phyloP scores from a whole-genome alignment of 2,113 vertebrate species.

The Zosterops hypoxanthus region DNA sequence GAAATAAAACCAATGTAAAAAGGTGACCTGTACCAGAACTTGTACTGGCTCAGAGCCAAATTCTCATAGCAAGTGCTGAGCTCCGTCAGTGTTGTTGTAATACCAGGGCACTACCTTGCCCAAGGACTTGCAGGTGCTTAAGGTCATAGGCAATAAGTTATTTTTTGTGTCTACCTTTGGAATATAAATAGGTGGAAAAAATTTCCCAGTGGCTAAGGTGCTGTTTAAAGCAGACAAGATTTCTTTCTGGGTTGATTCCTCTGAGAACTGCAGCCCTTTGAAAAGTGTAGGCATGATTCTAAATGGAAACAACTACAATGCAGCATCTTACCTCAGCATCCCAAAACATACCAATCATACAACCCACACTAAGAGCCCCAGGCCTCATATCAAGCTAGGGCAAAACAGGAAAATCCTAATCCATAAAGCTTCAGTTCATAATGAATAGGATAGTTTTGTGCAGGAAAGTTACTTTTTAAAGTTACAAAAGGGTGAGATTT shows the following conservation, averaged over 20 bases:
- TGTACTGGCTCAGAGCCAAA: not conserved
- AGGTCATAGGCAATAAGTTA: not conserved
- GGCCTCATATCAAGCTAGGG: not conserved
- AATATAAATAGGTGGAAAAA: not conserved
- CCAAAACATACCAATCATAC: not conserved
- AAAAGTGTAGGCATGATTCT: not conserved
- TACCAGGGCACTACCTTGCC: accelerated
- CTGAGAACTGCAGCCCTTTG: not conserved
- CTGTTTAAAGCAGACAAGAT: not conserved
- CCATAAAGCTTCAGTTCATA: not conserved
- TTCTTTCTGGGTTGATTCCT: not conserved
- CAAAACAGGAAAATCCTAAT: not conserved
- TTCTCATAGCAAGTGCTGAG: not conserved
- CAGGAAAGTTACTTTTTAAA: not conserved
- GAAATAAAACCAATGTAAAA: not conserved
- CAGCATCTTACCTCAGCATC: not conserved
- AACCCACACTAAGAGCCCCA: not conserved
- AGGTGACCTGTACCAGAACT: not conserved
- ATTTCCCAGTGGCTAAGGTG: not conserved
- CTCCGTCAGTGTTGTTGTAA: not conserved
- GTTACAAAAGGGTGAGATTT: not conserved
- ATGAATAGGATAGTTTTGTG: not conserved
- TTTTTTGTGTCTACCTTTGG: not conserved
- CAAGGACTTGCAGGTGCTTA: not conserved
- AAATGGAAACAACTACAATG: not conserved